These are phyloP conservation scores for Drosophila cognata DNA, from an alignment of 2,888 invertebrate genomes.

Conservation along the genomic window DNA sequence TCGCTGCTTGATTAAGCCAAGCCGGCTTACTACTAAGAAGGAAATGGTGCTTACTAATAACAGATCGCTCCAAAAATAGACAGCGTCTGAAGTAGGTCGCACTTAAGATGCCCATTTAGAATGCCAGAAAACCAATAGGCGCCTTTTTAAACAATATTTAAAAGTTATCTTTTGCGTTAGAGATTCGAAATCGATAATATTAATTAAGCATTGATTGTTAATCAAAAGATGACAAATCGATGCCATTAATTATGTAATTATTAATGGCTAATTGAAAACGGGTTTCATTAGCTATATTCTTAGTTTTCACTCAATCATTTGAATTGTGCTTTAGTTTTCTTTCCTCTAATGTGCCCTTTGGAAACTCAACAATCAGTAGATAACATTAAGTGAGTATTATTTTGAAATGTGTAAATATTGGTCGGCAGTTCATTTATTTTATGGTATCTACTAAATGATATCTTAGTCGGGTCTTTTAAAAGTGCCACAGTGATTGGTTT, in stretches of 20 bases:
- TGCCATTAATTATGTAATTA: neutral
- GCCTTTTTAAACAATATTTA: neutral
- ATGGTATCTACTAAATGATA: neutral
- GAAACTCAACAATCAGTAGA: neutral
- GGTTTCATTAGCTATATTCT: neutral
- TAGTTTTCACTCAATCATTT: neutral
- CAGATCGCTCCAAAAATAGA: constrained; percentile 30
- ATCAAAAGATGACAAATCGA: neutral
- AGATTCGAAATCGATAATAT: constrained; percentile 13
- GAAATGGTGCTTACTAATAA: constrained; percentile 54
- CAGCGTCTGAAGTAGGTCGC: neutral
- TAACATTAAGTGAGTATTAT: neutral
- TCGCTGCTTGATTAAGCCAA: constrained; percentile 42
- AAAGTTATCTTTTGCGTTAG: neutral
- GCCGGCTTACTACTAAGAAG: constrained; percentile 39
- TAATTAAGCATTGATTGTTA: neutral
- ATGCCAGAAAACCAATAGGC: constrained; percentile 15
- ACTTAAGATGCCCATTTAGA: constrained; percentile 8
- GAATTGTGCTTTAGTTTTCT: neutral
- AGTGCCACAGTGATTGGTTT: neutral
- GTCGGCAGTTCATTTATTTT: neutral
- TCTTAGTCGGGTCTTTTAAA: neutral
- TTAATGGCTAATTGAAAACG: neutral
- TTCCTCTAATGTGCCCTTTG: neutral
- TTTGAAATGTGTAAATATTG: neutral